Evolutionary conservation across 2,113 vertebrate species (phyloP).

Genomic region (Danionella cerebrum): DNA sequence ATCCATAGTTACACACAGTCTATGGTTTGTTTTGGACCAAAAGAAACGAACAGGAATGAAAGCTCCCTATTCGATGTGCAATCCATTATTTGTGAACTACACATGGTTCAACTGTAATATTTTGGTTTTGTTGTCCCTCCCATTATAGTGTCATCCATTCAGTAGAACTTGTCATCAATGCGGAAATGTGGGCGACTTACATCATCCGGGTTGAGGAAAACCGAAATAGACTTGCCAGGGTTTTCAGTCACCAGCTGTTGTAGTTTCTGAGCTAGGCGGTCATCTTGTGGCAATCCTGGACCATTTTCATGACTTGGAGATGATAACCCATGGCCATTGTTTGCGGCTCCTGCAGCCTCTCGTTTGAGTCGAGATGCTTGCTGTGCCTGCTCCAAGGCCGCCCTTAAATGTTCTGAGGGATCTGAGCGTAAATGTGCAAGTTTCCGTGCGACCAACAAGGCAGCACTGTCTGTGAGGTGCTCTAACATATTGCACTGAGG

Average conservation of each 20-base stretch:
- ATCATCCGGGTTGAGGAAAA: slow-evolving; percentile 74
- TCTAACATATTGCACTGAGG: slow-evolving; percentile 73
- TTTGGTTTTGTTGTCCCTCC: too few relatives aligned
- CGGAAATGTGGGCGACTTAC: slow-evolving; percentile 71
- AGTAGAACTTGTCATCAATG: slow-evolving; percentile 76
- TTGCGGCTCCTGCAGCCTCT: slow-evolving; percentile 47
- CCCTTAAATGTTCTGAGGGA: slow-evolving; percentile 70
- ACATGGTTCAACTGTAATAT: too few relatives aligned
- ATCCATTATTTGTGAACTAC: too few relatives aligned
- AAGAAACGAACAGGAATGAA: too few relatives aligned
- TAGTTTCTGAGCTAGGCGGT: slow-evolving; percentile 65
- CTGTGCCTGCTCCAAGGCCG: slow-evolving; percentile 71
- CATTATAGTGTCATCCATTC: slow-evolving; percentile 30
- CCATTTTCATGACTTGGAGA: slow-evolving; percentile 55
- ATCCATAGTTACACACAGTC: too few relatives aligned
- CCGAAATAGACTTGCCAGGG: slow-evolving; percentile 73
- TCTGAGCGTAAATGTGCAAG: slow-evolving; percentile 72
- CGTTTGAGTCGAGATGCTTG: slow-evolving; percentile 68
- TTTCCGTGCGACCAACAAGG: slow-evolving; percentile 62
- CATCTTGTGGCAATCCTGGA: slow-evolving; percentile 60
- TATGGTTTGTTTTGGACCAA: too few relatives aligned
- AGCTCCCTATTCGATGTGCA: too few relatives aligned
- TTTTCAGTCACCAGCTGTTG: slow-evolving; percentile 76
- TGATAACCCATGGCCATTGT: slow-evolving; percentile 48
- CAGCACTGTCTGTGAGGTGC: slow-evolving; percentile 58